These are phyloP conservation scores for Pseudococcus viburni DNA, from an alignment of 2,888 invertebrate species.

Conservation along the genomic window DNA sequence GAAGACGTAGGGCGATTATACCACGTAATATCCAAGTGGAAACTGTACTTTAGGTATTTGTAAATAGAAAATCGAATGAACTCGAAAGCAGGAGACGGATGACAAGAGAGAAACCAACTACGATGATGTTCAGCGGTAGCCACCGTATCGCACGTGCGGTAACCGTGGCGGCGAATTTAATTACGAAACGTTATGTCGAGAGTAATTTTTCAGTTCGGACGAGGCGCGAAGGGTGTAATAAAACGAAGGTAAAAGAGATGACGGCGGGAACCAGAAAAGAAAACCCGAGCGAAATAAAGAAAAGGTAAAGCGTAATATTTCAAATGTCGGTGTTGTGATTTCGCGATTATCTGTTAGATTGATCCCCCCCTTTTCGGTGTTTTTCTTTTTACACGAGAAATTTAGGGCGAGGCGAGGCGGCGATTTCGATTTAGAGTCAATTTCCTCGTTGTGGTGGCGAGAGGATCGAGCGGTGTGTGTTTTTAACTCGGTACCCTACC, in stretches of 20 bases:
- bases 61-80: no score
- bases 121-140: neutral
- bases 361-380: conserved; percentile 24
- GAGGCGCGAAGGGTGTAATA: neutral
- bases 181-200: conserved; percentile 31
- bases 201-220: neutral
- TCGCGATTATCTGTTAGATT: conserved; percentile 39
- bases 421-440: conserved; percentile 43
- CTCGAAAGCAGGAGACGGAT: neutral
- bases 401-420: neutral
- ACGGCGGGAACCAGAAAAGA: neutral
- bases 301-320: conserved; percentile 27
- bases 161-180: conserved; percentile 8
- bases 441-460: neutral
- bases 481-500: neutral
- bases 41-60: no score
- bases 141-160: neutral
- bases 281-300: conserved; percentile 1
- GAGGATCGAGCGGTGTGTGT: neutral
- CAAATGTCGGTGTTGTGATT: conserved; percentile 28
- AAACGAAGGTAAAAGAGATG: neutral
- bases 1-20: no score
- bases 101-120: no score
- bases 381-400: conserved; percentile 1
- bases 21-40: no score